phyloP scores from a whole-genome alignment of 2,113 vertebrate species.

The Mesembrinibis cayennensis region DNA sequence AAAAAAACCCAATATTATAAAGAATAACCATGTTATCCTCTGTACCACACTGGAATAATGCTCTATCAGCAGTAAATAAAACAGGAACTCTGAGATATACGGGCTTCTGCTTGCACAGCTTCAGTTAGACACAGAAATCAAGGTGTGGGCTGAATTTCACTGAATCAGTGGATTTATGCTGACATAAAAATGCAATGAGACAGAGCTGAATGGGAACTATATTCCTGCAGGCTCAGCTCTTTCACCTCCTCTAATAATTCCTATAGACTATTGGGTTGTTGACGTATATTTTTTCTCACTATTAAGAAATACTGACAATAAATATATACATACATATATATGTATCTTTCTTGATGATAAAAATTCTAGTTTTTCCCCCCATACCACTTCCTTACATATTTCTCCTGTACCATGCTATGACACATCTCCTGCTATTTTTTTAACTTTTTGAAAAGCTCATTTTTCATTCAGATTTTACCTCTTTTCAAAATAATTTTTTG shows the following conservation, averaged over 20 bases:
- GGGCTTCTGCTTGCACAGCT: background rate
- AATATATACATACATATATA: background rate
- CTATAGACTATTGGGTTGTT: background rate
- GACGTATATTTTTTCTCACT: background rate
- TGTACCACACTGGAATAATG: background rate
- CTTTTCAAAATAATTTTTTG: background rate
- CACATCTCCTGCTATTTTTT: background rate
- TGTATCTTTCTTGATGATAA: background rate
- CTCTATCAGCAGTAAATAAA: background rate
- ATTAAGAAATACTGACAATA: background rate
- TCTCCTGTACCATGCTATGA: background rate
- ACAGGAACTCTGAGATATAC: background rate
- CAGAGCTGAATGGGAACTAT: slow-evolving; percentile 5
- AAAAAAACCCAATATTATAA: background rate
- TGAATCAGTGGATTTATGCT: slow-evolving; percentile 38
- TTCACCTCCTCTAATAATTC: background rate
- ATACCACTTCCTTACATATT: background rate
- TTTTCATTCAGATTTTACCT: background rate
- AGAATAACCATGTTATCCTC: background rate
- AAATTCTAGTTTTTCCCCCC: background rate
- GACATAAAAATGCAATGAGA: slow-evolving; percentile 40
- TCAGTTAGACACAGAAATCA: background rate
- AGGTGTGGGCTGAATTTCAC: slow-evolving; percentile 35
- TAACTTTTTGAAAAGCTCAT: background rate
- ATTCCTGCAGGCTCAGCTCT: slow-evolving; percentile 41